A percentile compares a stretch with the other conserved stretches of the same genome.
Evolutionary conservation across 30 jellyfish, hydroid and myxozoan species (phyloP).

Genomic region (Hydractinia symbiolongicarpus): DNA sequence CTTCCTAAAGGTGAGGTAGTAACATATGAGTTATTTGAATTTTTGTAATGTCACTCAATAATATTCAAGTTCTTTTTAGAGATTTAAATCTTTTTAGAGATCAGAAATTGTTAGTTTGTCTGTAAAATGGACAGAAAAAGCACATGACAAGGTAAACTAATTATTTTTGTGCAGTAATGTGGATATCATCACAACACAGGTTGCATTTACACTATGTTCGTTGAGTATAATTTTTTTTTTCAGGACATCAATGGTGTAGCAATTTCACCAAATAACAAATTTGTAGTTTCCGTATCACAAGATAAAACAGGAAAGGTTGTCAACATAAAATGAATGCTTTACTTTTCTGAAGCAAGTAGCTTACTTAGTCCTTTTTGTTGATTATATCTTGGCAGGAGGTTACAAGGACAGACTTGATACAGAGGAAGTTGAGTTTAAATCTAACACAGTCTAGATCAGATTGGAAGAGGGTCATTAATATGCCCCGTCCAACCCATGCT

Average conservation of each 20-base stretch:
- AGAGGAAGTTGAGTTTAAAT: too few species aligned
- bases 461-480: too few species aligned
- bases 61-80: not conserved
- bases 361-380: too few species aligned
- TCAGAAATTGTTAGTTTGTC: slow-evolving; percentile 12
- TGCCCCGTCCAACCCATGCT: too few species aligned
- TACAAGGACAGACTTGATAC: too few species aligned
- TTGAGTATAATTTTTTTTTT: not conserved
- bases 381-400: too few species aligned
- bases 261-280: slow-evolving; percentile 64
- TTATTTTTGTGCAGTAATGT: too few species aligned
- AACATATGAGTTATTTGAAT: not conserved
- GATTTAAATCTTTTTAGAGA: slow-evolving; percentile 19
- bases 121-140: slow-evolving; percentile 63
- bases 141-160: slow-evolving; percentile 61
- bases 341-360: too few species aligned
- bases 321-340: not conserved
- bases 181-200: too few species aligned
- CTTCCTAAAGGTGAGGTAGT: not conserved
- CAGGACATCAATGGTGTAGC: slow-evolving; percentile 65
- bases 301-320: slow-evolving; percentile 71
- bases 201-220: too few species aligned
- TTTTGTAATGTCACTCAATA: not conserved
- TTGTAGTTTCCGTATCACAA: slow-evolving; percentile 66
- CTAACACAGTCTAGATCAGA: too few species aligned